These are phyloP conservation scores for Distichodus sexfasciatus DNA, from an alignment of 2,797 vertebrate genomes.

Conservation along the genomic window DNA sequence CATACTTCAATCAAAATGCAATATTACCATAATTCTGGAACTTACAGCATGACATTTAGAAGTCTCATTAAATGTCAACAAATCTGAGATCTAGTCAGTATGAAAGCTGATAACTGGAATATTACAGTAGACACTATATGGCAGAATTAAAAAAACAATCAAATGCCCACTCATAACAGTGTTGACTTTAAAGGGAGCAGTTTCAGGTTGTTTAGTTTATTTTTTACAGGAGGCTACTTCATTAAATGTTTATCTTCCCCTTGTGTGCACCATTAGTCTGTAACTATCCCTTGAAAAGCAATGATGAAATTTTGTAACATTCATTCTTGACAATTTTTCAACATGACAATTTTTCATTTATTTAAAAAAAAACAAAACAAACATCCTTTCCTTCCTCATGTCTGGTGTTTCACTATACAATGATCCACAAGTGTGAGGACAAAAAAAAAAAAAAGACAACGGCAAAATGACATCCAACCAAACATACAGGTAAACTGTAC, in stretches of 20 bases:
- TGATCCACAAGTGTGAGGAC: slow-evolving; percentile 24
- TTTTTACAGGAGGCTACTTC: not conserved
- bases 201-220: not conserved
- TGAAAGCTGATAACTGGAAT: too few species aligned
- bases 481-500: slow-evolving; percentile 43
- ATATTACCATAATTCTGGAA: too few species aligned
- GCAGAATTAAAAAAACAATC: not conserved
- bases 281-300: too few species aligned
- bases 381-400: not conserved
- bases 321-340: not conserved
- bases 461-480: slow-evolving; percentile 33
- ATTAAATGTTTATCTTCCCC: not conserved
- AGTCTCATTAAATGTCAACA: too few species aligned
- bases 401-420: slow-evolving; percentile 24
- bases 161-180: not conserved
- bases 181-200: not conserved
- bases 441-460: slow-evolving; percentile 27
- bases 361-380: not conserved
- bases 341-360: not conserved
- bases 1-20: too few species aligned
- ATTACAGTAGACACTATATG: not conserved
- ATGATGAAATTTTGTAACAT: not conserved
- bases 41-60: too few species aligned
- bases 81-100: too few species aligned
- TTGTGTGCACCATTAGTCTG: not conserved